These are phyloP conservation scores for Manis crassicaudata DNA, from an alignment of 2,797 vertebrate species.

Conservation along the genomic window DNA sequence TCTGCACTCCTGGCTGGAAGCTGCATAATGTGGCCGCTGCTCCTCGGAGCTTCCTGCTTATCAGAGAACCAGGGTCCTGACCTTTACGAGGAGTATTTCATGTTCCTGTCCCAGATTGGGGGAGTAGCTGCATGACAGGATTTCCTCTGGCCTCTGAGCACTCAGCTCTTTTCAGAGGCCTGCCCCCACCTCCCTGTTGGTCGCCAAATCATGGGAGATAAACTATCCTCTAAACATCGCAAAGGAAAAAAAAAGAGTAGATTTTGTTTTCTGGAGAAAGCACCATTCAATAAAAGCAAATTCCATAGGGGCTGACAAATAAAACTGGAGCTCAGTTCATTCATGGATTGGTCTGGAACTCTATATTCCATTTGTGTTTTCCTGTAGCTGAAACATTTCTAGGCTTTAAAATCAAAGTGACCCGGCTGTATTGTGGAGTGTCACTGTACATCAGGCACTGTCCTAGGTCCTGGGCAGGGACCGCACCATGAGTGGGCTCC, in stretches of 20 bases:
- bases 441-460: too few species aligned
- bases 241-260: neutral
- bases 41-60: neutral
- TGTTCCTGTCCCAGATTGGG: neutral
- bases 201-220: neutral
- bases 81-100: neutral
- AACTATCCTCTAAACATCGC: neutral
- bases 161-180: neutral
- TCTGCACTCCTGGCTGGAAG: neutral
- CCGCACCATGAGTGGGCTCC: fast-evolving
- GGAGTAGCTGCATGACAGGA: neutral
- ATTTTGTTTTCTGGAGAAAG: neutral
- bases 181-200: too few species aligned
- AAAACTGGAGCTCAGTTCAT: neutral
- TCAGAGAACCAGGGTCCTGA: neutral
- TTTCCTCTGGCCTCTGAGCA: neutral
- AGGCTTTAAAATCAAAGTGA: neutral
- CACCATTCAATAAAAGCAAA: neutral
- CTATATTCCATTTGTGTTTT: neutral
- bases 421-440: neutral
- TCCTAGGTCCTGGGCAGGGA: fast-evolving
- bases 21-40: fast-evolving
- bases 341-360: neutral
- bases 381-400: neutral
- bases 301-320: neutral